Percentiles rank a stretch among this genome's conserved stretches.
Evolutionary conservation across 2,797 vertebrate species (phyloP).

Genomic region (Acipenser oxyrinchus): DNA sequence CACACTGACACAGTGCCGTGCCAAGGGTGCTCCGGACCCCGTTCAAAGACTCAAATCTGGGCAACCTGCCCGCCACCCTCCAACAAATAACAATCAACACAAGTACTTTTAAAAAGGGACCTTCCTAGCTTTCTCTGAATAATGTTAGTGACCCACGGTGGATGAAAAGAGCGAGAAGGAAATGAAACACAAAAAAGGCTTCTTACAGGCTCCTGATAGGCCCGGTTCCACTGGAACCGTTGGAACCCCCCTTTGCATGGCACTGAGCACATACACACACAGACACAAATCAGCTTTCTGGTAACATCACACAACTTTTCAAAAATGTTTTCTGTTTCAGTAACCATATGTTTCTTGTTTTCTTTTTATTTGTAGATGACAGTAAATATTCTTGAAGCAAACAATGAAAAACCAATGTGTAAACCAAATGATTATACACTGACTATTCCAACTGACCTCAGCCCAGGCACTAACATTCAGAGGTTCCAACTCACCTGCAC

Average conservation of each 20-base stretch:
- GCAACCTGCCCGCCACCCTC: not conserved
- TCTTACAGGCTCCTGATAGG: too few species aligned
- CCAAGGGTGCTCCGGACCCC: too few species aligned
- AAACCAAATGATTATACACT: constrained; percentile 48
- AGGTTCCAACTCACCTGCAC: constrained; percentile 54
- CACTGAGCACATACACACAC: too few species aligned
- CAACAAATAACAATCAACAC: not conserved
- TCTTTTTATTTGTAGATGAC: constrained; percentile 48
- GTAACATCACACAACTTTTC: not conserved
- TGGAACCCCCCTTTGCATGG: too few species aligned
- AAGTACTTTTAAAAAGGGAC: too few species aligned
- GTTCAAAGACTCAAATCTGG: not conserved
- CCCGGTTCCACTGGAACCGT: too few species aligned
- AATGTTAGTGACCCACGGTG: too few species aligned
- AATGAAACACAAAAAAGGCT: too few species aligned
- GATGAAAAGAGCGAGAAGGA: too few species aligned
- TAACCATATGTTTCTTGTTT: not conserved
- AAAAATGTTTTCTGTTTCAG: not conserved
- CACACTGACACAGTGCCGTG: too few species aligned
- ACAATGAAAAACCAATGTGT: constrained; percentile 62
- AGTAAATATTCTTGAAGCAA: constrained; percentile 55
- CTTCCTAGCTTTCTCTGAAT: too few species aligned
- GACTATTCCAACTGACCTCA: constrained; percentile 46
- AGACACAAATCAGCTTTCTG: too few species aligned
- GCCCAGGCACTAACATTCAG: constrained; percentile 55